Evolutionary conservation across 30 jellyfish, hydroid and myxozoan species (phyloP).

Genomic region (Hydra vulgaris): DNA sequence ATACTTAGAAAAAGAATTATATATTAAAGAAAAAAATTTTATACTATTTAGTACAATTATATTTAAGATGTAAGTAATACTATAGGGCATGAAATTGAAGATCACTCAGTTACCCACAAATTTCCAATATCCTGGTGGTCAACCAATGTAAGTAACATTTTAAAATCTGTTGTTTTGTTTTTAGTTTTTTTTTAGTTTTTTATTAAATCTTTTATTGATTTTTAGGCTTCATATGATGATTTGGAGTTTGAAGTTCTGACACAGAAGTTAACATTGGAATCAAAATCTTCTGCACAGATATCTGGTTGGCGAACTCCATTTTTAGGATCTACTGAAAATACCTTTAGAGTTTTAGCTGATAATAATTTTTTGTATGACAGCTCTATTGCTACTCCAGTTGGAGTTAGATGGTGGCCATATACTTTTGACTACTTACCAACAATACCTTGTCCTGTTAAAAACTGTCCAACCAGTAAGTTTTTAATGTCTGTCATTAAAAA

Average conservation of each 20-base stretch:
- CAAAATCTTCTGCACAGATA: background rate
- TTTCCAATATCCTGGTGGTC: background rate
- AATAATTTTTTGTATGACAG: conserved; percentile 24
- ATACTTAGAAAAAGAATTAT: too few species aligned
- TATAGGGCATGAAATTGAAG: conserved; percentile 75
- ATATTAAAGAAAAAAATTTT: too few species aligned
- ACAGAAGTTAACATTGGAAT: background rate
- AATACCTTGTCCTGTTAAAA: conserved; percentile 35
- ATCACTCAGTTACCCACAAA: conserved; percentile 39
- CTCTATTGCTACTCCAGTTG: conserved; percentile 43
- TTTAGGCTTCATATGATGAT: conserved; percentile 27
- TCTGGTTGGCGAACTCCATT: conserved; percentile 71
- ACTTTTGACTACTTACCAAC: conserved; percentile 43
- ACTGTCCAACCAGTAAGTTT: conserved; percentile 39
- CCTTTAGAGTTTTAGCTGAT: conserved; percentile 31
- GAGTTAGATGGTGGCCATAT: conserved; percentile 62
- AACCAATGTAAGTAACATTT: background rate
- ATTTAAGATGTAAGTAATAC: background rate
- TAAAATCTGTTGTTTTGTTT: too few species aligned
- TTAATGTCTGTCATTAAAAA: too few species aligned
- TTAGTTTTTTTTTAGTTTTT: too few species aligned
- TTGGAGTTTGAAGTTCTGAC: background rate
- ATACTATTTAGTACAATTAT: background rate
- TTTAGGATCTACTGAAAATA: conserved; percentile 50
- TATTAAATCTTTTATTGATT: background rate